These are phyloP conservation scores for Brachirus orientalis DNA, from an alignment of 2,113 vertebrate genomes.

Conservation along the genomic window DNA sequence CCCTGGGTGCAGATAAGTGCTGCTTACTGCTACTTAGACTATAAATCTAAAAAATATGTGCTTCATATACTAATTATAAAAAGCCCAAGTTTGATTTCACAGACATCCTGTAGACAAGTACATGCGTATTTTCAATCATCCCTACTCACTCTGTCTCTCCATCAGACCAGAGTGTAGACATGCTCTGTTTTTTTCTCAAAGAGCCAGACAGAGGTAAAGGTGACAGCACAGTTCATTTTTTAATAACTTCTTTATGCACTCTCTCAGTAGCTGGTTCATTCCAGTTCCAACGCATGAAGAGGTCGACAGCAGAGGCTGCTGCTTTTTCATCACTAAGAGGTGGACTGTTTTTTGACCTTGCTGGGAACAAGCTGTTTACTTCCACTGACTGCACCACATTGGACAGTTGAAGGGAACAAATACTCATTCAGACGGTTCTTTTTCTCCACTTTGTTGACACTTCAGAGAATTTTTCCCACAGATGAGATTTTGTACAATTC, in stretches of 20 bases:
- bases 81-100: too few relatives aligned
- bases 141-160: background rate
- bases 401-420: slow-evolving; percentile 15
- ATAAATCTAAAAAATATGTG: too few relatives aligned
- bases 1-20: too few relatives aligned
- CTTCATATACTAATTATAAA: too few relatives aligned
- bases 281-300: slow-evolving; percentile 39
- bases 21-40: too few relatives aligned
- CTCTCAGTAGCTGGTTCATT: slow-evolving; percentile 38
- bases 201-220: slow-evolving; percentile 15
- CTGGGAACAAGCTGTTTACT: slow-evolving; percentile 51
- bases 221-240: background rate
- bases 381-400: background rate
- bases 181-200: slow-evolving; percentile 33
- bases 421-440: background rate
- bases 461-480: too few relatives aligned
- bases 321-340: slow-evolving; percentile 24
- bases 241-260: slow-evolving; percentile 36
- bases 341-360: slow-evolving; percentile 44
- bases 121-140: background rate
- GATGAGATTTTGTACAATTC: too few relatives aligned
- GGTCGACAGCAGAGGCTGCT: slow-evolving; percentile 24
- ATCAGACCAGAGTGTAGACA: slow-evolving; percentile 22
- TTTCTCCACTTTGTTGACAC: background rate
- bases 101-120: background rate